Evolutionary conservation across 2,113 vertebrate species (phyloP).

Genomic region (Dasyurus viverrinus): DNA sequence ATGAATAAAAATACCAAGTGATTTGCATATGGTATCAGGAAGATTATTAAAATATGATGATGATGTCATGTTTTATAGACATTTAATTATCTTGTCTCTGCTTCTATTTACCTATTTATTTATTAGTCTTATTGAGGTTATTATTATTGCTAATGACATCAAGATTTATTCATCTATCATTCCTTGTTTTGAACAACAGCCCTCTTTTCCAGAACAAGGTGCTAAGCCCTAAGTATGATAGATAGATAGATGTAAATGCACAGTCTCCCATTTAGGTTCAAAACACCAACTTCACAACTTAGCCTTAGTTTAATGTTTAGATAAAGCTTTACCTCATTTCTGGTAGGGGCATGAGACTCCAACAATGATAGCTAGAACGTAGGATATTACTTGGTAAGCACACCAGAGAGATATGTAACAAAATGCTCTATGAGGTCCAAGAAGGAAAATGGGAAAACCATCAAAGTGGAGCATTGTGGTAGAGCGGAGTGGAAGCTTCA

Average conservation of each 20-base stretch:
- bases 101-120: not conserved
- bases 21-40: not conserved
- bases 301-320: not conserved
- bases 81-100: not conserved
- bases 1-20: not conserved
- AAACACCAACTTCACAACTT: too few relatives aligned
- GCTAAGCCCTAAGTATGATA: not conserved
- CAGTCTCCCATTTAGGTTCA: too few relatives aligned
- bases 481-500: not conserved
- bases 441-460: not conserved
- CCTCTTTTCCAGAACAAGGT: not conserved
- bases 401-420: not conserved
- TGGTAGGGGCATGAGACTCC: not conserved
- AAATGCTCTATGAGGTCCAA: not conserved
- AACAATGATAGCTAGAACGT: not conserved
- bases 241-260: too few relatives aligned
- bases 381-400: not conserved
- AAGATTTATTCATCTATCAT: not conserved
- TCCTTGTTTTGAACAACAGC: not conserved
- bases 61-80: not conserved
- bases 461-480: not conserved
- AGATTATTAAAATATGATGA: not conserved
- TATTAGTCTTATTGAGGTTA: not conserved
- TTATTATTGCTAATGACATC: not conserved
- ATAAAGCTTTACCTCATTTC: not conserved